Percentiles rank a stretch among this genome's conserved stretches.
These are phyloP conservation scores for Caenorhabditis afra DNA, from an alignment of 2,888 invertebrate species.

Conservation along the genomic window DNA sequence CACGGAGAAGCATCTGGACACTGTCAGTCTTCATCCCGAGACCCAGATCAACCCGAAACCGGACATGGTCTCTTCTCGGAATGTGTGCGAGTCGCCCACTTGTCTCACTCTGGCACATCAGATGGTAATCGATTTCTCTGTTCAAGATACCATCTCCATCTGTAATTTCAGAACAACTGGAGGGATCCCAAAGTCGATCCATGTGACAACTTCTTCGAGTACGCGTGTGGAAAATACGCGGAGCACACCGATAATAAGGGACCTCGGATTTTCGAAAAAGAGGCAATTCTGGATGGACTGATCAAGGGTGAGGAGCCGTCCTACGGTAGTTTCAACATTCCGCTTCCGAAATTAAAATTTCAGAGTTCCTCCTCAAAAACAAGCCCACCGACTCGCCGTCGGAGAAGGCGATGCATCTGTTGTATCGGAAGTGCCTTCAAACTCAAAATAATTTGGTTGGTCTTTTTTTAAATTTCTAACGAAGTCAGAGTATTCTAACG, in stretches of 20 bases:
- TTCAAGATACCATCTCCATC: too few relatives aligned
- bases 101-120: conserved; percentile 25
- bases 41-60: too few relatives aligned
- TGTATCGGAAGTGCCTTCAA: background rate
- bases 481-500: background rate
- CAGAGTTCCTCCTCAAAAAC: background rate
- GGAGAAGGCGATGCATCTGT: background rate
- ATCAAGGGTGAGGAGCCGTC: background rate
- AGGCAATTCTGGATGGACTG: background rate
- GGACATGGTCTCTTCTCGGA: background rate
- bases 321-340: too few relatives aligned
- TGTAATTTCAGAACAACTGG: too few relatives aligned
- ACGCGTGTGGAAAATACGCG: conserved; percentile 76
- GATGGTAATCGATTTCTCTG: background rate
- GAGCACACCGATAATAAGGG: background rate
- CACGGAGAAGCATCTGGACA: too few relatives aligned
- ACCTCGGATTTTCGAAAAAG: background rate
- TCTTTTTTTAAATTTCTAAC: background rate
- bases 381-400: background rate
- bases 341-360: too few relatives aligned
- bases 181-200: too few relatives aligned
- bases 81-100: conserved; percentile 20
- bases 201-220: conserved; percentile 79
- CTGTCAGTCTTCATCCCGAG: too few relatives aligned
- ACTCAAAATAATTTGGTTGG: background rate